Percentiles rank a stretch among this genome's conserved stretches.
Conservation (phyloP, 2,113 vertebrate genomes). For the Ranitomeya imitator region DNA sequence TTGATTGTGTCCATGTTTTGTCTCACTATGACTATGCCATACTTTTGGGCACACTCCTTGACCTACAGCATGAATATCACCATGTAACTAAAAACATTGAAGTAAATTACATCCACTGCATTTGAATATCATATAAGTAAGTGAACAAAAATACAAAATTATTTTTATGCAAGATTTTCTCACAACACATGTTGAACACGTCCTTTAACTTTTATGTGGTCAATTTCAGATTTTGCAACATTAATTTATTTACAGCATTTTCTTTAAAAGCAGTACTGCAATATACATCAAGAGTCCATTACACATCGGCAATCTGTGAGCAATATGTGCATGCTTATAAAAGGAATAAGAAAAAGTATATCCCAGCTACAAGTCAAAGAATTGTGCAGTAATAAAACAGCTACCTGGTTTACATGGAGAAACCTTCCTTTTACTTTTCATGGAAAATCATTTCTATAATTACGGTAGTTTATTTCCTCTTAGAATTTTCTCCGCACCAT, state of each 20-base stretch:
- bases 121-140: too few relatives aligned
- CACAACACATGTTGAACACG: not conserved
- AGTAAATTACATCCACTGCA: too few relatives aligned
- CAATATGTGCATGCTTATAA: conserved; percentile 20
- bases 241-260: not conserved
- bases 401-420: not conserved
- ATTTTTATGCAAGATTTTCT: not conserved
- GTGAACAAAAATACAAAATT: not conserved
- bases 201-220: not conserved
- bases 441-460: conserved; percentile 4
- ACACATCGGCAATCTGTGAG: not conserved
- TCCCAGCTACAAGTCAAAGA: not conserved
- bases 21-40: too few relatives aligned
- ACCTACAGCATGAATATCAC: too few relatives aligned
- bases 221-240: not conserved
- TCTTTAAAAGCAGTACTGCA: not conserved
- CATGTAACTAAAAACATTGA: too few relatives aligned
- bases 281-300: not conserved
- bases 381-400: not conserved
- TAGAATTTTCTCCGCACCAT: not conserved
- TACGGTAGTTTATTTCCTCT: not conserved
- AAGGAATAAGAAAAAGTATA: not conserved
- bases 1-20: too few relatives aligned
- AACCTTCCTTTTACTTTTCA: not conserved
- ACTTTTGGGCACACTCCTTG: too few relatives aligned